Base-by-base conservation (phyloP, 2,797 vertebrate species). In the Streptopelia turtur region DNA sequence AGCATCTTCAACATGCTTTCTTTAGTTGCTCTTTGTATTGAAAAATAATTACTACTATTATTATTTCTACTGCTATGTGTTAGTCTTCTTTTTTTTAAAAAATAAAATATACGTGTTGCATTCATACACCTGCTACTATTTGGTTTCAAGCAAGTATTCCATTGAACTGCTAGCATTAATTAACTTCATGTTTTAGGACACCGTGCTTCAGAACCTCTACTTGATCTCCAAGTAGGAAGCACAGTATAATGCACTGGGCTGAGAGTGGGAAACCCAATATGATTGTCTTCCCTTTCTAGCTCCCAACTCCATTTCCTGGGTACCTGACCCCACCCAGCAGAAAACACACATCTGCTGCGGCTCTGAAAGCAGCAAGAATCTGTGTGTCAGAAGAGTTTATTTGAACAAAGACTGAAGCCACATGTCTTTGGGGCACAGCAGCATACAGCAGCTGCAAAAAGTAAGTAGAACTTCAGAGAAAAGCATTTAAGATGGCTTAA, bases 241-340 rank as follows among this genome's bases (percentile, higher is more conserved):
- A n/a, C 0, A 55, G 55, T 37, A 52, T 45, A 65, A 49, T 13
- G 28, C 33, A 24, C 21, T 16, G 24, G 23, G 13, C 31, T 15
- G 8, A 66, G 41, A 50, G 7, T 18, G 33, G 60, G 30, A 83
- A 81, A 31, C 33, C 37, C 15, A 78, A 24, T 12, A 43, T 0
- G 0, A 30, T 3, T 9, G 0, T n/a, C 16, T 11, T 61, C 69
- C 27, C 78, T n/a, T 69, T 45, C 65, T 10, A 61, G 35, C 4
- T 65, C 63, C n/a, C 45, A 78, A 1, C 12, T 27, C 57, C 33
- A 22, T 13, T 86, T 75, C 37, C 64, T 28, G 45, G 23, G 10
- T 1, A 4, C 24, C n/a, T 65, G 33, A 43, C 43, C 37, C 21
- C 22, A 47, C 2, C 3, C 30, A 83, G 25, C 41, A 93, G 45